These are phyloP conservation scores for Nephrocerus scutellatus DNA, from an alignment of 2,888 invertebrate species.

Conservation along the genomic window DNA sequence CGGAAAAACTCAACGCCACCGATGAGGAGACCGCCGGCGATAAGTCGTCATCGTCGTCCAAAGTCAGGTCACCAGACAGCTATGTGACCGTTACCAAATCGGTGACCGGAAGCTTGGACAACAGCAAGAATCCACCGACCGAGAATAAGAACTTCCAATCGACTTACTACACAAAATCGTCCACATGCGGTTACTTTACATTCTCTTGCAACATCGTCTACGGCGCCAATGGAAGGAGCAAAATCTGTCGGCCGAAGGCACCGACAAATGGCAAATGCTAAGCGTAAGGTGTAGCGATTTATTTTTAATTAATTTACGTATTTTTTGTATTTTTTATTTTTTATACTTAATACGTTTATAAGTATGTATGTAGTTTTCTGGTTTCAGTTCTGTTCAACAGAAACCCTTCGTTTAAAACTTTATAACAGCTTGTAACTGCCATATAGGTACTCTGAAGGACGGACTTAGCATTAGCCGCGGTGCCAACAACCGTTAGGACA, in stretches of 20 bases:
- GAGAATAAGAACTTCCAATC: constrained; percentile 68
- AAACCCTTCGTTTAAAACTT: too few species aligned
- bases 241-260: constrained; percentile 73
- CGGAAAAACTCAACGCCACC: constrained; percentile 30
- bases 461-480: too few species aligned
- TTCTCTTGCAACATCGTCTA: constrained; percentile 77
- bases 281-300: too few species aligned
- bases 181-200: constrained; percentile 80
- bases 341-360: too few species aligned
- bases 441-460: too few species aligned
- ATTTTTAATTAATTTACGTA: too few species aligned
- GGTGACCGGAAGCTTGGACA: constrained; percentile 64
- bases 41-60: too few species aligned
- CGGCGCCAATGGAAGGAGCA: constrained; percentile 68
- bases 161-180: constrained; percentile 78
- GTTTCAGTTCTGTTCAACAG: too few species aligned
- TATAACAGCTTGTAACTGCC: too few species aligned
- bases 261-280: constrained; percentile 64
- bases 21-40: constrained; percentile 28
- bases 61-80: constrained; percentile 51
- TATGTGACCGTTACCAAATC: constrained; percentile 76
- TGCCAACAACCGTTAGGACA: too few species aligned
- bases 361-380: too few species aligned
- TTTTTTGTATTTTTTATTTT: too few species aligned
- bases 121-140: constrained; percentile 52